Percentiles rank a stretch among this genome's conserved stretches.
Conservation (phyloP, 2,888 invertebrate genomes). For the Drosophila pseudotalamancana region DNA sequence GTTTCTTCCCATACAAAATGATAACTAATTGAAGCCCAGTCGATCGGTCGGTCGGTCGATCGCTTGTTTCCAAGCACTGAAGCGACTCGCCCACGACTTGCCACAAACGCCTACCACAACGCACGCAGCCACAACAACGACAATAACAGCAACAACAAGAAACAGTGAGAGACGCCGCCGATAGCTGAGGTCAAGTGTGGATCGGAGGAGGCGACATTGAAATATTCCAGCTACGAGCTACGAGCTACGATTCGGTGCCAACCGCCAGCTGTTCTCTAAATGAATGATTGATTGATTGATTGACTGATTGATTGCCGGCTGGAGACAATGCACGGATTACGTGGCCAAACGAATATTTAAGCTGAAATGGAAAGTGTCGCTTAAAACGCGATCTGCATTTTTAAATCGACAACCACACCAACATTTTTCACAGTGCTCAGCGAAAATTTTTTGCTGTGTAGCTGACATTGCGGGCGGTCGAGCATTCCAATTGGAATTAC, state of each 20-base stretch:
- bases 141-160: neutral
- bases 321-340: constrained; percentile 29
- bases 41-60: no score
- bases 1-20: constrained; percentile 59
- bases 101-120: no score
- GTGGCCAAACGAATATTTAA: constrained; percentile 38
- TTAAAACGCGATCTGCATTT: constrained; percentile 61
- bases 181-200: constrained; percentile 49
- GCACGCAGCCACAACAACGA: constrained; percentile 38
- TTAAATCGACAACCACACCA: no score
- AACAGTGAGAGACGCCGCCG: constrained; percentile 25
- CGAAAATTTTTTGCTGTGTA: constrained; percentile 18
- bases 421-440: constrained; percentile 28
- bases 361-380: constrained; percentile 44
- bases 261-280: constrained; percentile 45
- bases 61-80: constrained; percentile 54
- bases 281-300: constrained; percentile 22
- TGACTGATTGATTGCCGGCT: constrained; percentile 33
- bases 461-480: constrained; percentile 14
- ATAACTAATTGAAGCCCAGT: constrained; percentile 63
- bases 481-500: constrained; percentile 30
- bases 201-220: constrained; percentile 63
- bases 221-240: constrained; percentile 25
- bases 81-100: constrained; percentile 44
- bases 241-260: constrained; percentile 2